A percentile compares a stretch with the other conserved stretches of the same genome.
These are phyloP conservation scores for Gymnoscelis rufifasciata DNA, from an alignment of 2,888 invertebrate genomes.

Conservation along the genomic window DNA sequence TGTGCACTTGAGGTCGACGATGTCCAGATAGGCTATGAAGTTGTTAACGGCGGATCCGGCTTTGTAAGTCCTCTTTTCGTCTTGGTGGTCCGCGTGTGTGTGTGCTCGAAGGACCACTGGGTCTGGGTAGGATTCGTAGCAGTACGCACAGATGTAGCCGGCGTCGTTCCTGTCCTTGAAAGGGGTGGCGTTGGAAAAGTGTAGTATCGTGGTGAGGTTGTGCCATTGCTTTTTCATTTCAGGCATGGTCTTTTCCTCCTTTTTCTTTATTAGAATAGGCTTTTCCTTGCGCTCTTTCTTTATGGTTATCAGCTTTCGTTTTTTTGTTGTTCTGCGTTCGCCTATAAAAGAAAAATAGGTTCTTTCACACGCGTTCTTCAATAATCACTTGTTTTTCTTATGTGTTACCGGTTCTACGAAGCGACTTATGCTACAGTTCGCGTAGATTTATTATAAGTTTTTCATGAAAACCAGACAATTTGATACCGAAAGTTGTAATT, in stretches of 20 bases:
- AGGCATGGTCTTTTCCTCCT: constrained; percentile 22
- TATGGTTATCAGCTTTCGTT: constrained; percentile 51
- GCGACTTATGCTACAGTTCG: constrained; percentile 4
- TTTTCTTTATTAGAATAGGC: constrained; percentile 38
- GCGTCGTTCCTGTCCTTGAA: constrained; percentile 60
- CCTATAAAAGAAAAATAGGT: constrained; percentile 76
- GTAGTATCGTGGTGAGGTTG: constrained; percentile 61
- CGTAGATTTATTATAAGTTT: no score
- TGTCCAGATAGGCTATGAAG: constrained; percentile 64
- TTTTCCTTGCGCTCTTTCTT: constrained; percentile 49
- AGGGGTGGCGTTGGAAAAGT: constrained; percentile 65
- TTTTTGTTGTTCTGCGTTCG: constrained; percentile 60
- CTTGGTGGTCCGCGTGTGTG: constrained; percentile 56
- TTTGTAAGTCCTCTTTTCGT: constrained; percentile 63
- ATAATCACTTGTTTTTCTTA: constrained; percentile 15
- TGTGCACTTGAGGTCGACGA: constrained; percentile 64
- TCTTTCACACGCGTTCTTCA: constrained; percentile 63
- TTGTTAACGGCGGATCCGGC: constrained; percentile 60
- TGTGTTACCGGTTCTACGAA: constrained; percentile 12
- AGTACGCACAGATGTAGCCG: constrained; percentile 68
- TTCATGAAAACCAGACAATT: no score
- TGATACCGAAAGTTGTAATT: no score
- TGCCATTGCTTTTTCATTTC: constrained; percentile 69
- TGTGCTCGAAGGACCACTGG: constrained; percentile 43
- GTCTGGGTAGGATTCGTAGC: constrained; percentile 61